Evolutionary conservation across 2,797 vertebrate species (phyloP).

Genomic region (Rallus crepitans): DNA sequence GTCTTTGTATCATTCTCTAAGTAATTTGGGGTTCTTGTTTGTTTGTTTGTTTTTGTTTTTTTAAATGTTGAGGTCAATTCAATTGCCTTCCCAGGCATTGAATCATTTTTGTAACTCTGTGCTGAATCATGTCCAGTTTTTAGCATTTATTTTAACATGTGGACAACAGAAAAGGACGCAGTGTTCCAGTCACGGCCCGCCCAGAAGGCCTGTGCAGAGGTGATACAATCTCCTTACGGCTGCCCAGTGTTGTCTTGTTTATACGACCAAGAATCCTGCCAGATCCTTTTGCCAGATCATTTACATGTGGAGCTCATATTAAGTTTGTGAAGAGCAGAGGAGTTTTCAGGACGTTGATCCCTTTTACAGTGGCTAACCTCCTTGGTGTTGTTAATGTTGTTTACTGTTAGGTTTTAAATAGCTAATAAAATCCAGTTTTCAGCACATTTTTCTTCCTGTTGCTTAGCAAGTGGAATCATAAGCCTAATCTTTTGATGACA

Average conservation of each 20-base stretch:
- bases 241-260: conserved; percentile 49
- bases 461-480: background rate
- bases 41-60: background rate
- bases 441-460: background rate
- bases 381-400: background rate
- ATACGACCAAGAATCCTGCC: background rate
- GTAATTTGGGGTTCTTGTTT: background rate
- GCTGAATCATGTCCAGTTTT: conserved; percentile 33
- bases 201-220: conserved; percentile 40
- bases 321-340: background rate
- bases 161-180: conserved; percentile 38
- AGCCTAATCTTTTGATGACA: background rate
- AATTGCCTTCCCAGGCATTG: background rate
- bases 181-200: conserved; percentile 18
- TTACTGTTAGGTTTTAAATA: background rate
- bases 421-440: background rate
- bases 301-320: background rate
- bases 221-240: conserved; percentile 53
- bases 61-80: background rate
- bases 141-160: conserved; percentile 39
- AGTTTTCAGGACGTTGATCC: background rate
- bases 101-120: conserved; percentile 11
- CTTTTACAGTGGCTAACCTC: background rate
- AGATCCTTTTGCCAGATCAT: background rate
- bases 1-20: background rate